Evolutionary conservation across 2,888 invertebrate genomes (phyloP), one percentile per base, ranked within the genome.

Genomic region (Dastarcus helophoroides): DNA sequence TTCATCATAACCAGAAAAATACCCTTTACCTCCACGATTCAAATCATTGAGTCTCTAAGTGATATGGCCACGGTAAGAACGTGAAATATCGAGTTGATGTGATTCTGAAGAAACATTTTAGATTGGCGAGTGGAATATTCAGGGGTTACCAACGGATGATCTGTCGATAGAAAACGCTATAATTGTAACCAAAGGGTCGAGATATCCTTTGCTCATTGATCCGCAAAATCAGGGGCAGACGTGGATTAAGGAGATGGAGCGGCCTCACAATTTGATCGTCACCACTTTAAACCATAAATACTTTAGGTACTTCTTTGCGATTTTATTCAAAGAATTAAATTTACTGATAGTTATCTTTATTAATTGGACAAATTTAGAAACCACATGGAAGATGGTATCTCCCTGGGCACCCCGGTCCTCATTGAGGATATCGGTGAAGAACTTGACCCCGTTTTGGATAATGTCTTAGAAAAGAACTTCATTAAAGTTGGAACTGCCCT

Each of bases 201-300:
- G 89, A 10, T 90, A 74, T 60, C 88, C 90, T 0, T 60, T 91
- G 14, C 66, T 91, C 2, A 89, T 91, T 33, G 91, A 91, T 62
- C 90, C 91, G 0, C 90, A 91, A 56, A 79, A 80, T n/a, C 90
- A 91, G 56, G 90, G 89, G 22, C 90, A 89, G 56, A 63, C 69
- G 10, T 91, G 91, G 91, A 82, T 91, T 31, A 84, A 79, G 53
- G 80, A 79, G 45, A 84, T 80, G 63, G 90, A 91, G 53, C 75
- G 68, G 43, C 63, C 67, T 17, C 80, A 78, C 50, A 66, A 76
- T 14, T 62, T 89, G 11, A 71, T 75, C 35, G 69, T 75, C 2
- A 72, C 75, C 2, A 67, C 74, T 1, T 58, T 78, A 3, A 70
- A 68, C 43, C 72, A 77, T 47, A 76, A 76, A 54, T 78, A 76